Percentiles rank a stretch among this genome's conserved stretches.
Conservation (phyloP, 2,113 vertebrate genomes). For the Amphilophus citrinellus region DNA sequence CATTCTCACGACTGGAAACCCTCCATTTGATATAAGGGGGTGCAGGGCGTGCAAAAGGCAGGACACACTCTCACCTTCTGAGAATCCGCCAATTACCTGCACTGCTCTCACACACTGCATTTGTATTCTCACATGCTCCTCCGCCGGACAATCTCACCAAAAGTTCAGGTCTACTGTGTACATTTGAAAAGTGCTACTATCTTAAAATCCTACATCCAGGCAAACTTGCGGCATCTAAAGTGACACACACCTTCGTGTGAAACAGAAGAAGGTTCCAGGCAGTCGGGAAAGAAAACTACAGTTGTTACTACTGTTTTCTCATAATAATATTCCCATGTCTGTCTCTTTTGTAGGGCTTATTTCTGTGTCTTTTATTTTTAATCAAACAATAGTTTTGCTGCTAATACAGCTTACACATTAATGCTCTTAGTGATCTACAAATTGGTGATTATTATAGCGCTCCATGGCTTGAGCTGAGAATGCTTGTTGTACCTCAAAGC, state of each 20-base stretch:
- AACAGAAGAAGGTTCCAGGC: neutral
- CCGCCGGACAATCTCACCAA: neutral
- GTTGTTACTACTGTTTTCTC: neutral
- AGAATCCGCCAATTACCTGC: neutral
- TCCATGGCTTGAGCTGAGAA: neutral
- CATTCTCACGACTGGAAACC: neutral
- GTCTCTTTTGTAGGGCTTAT: neutral
- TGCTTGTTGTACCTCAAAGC: neutral
- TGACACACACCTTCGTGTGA: neutral
- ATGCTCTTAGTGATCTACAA: neutral
- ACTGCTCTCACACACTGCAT: neutral
- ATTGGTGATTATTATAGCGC: neutral
- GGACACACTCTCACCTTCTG: neutral
- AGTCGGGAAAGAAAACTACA: neutral
- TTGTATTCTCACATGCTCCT: slow-evolving; percentile 1
- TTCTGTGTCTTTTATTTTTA: neutral
- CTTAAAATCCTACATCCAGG: neutral
- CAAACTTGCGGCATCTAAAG: neutral
- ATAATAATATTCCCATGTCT: neutral
- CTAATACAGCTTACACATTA: neutral
- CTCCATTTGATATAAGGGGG: neutral
- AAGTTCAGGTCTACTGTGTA: neutral
- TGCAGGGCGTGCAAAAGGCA: neutral
- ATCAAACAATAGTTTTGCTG: neutral
- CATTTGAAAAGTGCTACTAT: neutral